Conservation (phyloP, 2,888 invertebrate species). For the Cloeon dipterum region DNA sequence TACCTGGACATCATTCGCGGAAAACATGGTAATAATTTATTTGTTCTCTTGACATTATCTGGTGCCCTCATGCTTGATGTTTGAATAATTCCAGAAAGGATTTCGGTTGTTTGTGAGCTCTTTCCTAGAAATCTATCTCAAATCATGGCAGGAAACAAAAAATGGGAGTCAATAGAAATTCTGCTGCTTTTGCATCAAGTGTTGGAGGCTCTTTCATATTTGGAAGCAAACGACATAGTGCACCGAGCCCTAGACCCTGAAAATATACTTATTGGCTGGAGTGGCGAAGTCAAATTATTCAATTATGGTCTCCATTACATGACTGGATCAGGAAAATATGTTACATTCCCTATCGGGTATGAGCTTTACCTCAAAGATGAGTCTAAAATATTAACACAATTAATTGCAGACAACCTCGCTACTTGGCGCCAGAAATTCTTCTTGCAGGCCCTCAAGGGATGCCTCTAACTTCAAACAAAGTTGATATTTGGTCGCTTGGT, state of each 20-base stretch:
- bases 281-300: constrained; percentile 57
- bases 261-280: constrained; percentile 52
- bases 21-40: constrained; percentile 58
- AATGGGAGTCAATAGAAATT: constrained; percentile 25
- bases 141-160: constrained; percentile 14
- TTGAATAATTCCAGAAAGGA: constrained; percentile 36
- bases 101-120: constrained; percentile 62
- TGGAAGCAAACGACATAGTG: constrained; percentile 48
- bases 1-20: constrained; percentile 82
- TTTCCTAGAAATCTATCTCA: constrained; percentile 35
- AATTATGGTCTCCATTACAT: constrained; percentile 87
- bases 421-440: constrained; percentile 63
- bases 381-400: constrained; percentile 2
- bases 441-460: constrained; percentile 23
- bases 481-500: constrained; percentile 89
- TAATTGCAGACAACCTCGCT: constrained; percentile 40
- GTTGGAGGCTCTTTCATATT: constrained; percentile 40
- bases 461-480: constrained; percentile 36
- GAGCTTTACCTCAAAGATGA: constrained; percentile 2
- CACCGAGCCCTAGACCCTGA: constrained; percentile 62
- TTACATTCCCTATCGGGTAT: constrained; percentile 55
- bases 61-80: too few relatives aligned
- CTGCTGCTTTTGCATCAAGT: constrained; percentile 47
- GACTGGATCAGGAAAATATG: constrained; percentile 66
- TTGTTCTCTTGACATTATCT: too few relatives aligned